A percentile compares a stretch with the other conserved stretches of the same genome.
These are phyloP conservation scores for Meghimatium bilineatum DNA, from an alignment of 2,888 invertebrate genomes.

Conservation along the genomic window DNA sequence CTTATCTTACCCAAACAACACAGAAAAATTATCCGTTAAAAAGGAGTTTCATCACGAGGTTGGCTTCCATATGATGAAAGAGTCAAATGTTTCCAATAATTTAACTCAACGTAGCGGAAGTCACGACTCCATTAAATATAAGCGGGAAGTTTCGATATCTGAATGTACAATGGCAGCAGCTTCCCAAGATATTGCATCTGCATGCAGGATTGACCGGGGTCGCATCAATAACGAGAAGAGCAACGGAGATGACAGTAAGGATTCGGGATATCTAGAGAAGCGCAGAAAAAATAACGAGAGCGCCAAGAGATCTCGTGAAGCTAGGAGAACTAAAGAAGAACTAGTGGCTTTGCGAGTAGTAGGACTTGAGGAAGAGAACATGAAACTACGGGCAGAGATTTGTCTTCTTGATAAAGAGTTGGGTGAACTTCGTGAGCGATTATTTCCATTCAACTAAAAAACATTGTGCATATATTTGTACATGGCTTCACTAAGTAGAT, in stretches of 20 bases:
- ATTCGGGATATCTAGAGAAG: slow-evolving; percentile 76
- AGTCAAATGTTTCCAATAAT: background rate
- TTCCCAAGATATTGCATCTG: background rate
- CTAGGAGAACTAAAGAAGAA: slow-evolving; percentile 76
- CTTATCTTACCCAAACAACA: background rate
- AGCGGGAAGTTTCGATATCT: background rate
- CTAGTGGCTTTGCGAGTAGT: slow-evolving; percentile 69
- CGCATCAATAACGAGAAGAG: background rate
- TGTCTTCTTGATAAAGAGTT: slow-evolving; percentile 72
- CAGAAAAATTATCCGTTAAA: background rate
- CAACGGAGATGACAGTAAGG: slow-evolving; percentile 49
- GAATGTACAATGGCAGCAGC: background rate
- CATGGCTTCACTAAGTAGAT: too few species aligned
- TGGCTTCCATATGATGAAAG: background rate
- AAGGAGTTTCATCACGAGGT: slow-evolving; percentile 28
- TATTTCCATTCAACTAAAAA: slow-evolving; percentile 57
- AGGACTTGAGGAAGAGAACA: slow-evolving; percentile 38
- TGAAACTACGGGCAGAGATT: slow-evolving; percentile 73
- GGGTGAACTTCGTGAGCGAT: slow-evolving; percentile 72
- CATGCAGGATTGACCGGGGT: background rate
- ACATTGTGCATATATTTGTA: background rate
- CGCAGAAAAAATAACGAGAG: slow-evolving; percentile 78
- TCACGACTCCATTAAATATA: background rate
- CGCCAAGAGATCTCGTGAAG: slow-evolving; percentile 77
- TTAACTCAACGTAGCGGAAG: background rate